phyloP scores from a whole-genome alignment of 2,113 vertebrate genomes.

The Mesoclemmys tuberculata region DNA sequence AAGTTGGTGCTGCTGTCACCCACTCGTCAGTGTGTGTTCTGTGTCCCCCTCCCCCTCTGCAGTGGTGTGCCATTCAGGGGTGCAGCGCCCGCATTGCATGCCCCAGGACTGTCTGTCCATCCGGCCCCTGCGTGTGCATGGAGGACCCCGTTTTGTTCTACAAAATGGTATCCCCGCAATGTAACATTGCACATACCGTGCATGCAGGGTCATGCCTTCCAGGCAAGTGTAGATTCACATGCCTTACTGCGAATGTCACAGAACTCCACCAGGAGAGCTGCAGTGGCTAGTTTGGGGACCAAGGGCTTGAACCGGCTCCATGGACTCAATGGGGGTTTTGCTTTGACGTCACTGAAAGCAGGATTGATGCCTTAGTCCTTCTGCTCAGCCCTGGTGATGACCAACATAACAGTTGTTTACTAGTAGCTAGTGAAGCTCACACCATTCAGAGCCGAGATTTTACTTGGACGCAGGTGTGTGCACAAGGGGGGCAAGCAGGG shows the following conservation, averaged over 20 bases:
- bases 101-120: not conserved
- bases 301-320: not conserved
- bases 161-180: not conserved
- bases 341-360: not conserved
- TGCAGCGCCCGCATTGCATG: not conserved
- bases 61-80: too few species aligned
- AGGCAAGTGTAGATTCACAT: not conserved
- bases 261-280: not conserved
- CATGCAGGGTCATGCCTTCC: not conserved
- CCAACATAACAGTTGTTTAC: not conserved
- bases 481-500: too few species aligned
- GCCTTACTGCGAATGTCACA: not conserved
- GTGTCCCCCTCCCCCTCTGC: too few species aligned
- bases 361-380: not conserved
- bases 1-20: conserved; percentile 60
- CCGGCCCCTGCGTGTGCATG: too few species aligned
- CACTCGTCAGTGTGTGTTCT: not conserved
- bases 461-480: not conserved
- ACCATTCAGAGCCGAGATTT: not conserved
- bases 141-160: not conserved
- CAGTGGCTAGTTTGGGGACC: not conserved
- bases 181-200: not conserved
- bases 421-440: not conserved
- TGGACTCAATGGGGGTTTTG: not conserved
- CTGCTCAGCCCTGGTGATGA: not conserved